phyloP scores from a whole-genome alignment of 2,113 vertebrate species.

The Smithornis capensis region DNA sequence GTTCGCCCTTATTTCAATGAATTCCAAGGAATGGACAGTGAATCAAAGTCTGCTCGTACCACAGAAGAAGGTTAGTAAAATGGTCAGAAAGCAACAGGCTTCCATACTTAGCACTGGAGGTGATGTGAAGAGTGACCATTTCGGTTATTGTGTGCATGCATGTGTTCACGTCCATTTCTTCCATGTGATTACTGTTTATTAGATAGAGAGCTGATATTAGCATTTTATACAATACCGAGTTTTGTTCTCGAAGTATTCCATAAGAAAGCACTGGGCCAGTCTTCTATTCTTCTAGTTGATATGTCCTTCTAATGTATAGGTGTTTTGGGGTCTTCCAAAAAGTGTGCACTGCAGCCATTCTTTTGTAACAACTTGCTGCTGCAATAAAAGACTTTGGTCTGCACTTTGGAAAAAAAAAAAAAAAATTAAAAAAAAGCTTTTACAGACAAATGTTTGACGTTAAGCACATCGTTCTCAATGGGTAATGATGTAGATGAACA shows the following conservation, averaged over 20 bases:
- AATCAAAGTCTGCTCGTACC: conserved; percentile 90
- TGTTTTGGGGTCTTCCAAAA: background rate
- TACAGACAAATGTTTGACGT: background rate
- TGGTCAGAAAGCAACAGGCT: background rate
- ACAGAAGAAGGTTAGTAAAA: conserved; percentile 90
- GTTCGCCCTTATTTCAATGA: conserved; percentile 98
- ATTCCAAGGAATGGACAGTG: conserved; percentile 98
- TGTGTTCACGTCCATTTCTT: background rate
- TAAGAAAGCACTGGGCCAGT: background rate
- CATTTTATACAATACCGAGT: background rate
- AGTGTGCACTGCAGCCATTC: background rate
- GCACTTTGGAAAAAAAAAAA: background rate
- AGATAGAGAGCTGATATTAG: background rate
- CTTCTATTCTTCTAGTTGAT: background rate
- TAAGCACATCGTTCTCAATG: background rate
- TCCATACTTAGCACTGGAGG: background rate
- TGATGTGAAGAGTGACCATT: background rate
- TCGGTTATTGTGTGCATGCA: background rate
- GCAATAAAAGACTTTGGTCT: background rate
- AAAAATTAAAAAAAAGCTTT: background rate
- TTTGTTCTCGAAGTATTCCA: background rate
- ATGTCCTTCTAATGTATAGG: background rate
- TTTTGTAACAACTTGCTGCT: background rate
- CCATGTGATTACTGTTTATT: background rate
- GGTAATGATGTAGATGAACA: background rate